These are phyloP conservation scores for Heterocephalus glaber DNA, from an alignment of 2,113 vertebrate genomes.

Conservation along the genomic window DNA sequence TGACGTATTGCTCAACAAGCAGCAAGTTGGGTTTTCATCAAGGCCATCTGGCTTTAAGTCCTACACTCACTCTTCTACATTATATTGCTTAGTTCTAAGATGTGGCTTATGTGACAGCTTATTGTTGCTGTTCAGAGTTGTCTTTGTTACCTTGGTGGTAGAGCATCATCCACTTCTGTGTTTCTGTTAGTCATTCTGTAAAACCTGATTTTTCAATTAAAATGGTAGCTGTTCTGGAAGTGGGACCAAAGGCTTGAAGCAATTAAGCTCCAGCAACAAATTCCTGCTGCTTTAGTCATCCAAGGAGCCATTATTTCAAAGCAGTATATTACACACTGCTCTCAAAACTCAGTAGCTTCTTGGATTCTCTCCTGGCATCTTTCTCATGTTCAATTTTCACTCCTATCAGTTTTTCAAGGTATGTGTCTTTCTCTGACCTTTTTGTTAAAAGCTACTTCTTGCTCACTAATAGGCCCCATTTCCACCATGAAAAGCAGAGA, in stretches of 20 bases:
- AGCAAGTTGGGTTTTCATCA: background rate
- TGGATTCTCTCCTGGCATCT: constrained; percentile 40
- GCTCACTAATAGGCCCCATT: constrained; percentile 32
- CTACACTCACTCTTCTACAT: background rate
- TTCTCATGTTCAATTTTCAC: constrained; percentile 51
- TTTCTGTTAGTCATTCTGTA: constrained; percentile 41
- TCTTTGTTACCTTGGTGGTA: background rate
- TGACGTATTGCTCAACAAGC: background rate
- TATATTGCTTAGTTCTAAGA: background rate
- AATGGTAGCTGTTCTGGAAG: constrained; percentile 28
- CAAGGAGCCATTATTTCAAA: constrained; percentile 31
- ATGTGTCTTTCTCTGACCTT: constrained; percentile 55
- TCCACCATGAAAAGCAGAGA: background rate
- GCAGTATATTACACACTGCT: background rate
- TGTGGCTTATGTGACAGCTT: background rate
- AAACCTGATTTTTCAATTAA: constrained; percentile 41
- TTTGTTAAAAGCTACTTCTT: constrained; percentile 56
- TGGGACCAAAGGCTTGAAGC: constrained; percentile 45
- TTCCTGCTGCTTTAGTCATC: background rate
- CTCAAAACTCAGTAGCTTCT: constrained; percentile 27
- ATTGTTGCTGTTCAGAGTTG: background rate
- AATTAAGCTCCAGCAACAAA: constrained; percentile 58
- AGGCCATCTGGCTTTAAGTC: background rate
- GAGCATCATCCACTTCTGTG: constrained; percentile 7
- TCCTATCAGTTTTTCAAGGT: constrained; percentile 41